phyloP scores from a whole-genome alignment of 2,888 invertebrate species.

The Sphecodes monilicornis region DNA sequence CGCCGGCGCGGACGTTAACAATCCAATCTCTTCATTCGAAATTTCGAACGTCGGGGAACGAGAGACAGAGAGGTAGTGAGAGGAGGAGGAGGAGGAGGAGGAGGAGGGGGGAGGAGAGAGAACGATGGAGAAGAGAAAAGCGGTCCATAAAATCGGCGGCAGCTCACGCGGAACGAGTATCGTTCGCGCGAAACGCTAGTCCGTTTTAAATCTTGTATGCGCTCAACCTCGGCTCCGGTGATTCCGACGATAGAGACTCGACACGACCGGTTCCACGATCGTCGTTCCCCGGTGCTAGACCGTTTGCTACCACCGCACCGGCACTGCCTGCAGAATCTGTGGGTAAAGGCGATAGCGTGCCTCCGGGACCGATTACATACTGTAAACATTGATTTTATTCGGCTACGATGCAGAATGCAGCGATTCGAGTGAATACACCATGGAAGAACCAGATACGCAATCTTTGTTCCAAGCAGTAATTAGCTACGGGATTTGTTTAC shows the following conservation, averaged over 20 bases:
- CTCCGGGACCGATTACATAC: neutral
- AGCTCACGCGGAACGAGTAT: constrained; percentile 15
- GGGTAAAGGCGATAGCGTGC: neutral
- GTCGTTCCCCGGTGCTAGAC: neutral
- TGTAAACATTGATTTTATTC: constrained; percentile 29
- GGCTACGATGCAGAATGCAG: neutral
- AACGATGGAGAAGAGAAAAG: neutral
- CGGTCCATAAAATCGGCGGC: constrained; percentile 22
- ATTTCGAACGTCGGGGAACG: constrained; percentile 22
- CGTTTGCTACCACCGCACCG: neutral
- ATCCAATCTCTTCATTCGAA: constrained; percentile 24
- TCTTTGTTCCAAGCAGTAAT: neutral
- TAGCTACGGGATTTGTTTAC: neutral
- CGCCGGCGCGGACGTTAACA: neutral
- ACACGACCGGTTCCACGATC: neutral
- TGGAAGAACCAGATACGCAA: neutral
- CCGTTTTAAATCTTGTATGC: constrained; percentile 19
- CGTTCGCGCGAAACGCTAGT: constrained; percentile 15
- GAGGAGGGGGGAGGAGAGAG: neutral
- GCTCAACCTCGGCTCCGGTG: neutral
- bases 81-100: neutral
- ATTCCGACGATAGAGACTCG: constrained; percentile 5
- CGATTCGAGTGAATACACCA: neutral
- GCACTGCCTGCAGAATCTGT: neutral
- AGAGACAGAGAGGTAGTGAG: neutral